Evolutionary conservation across 2,797 vertebrate species (phyloP), one percentile per base, ranked within the genome.

Genomic region (Crypturellus tataupa): DNA sequence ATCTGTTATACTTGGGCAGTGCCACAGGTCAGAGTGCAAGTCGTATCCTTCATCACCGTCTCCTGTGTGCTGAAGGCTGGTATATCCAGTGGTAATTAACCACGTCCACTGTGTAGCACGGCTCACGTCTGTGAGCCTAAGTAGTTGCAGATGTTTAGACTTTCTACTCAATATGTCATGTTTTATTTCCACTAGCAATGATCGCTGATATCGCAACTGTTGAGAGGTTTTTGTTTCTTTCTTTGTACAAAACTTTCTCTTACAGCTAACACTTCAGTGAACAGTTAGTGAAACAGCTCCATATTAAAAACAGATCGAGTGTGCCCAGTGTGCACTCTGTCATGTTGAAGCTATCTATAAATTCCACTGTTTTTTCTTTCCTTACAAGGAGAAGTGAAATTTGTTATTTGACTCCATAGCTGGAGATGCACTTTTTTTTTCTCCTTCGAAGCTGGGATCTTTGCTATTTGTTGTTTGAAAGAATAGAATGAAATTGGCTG

Each of bases 71-170:
- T 86, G 62, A 65, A 42, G 79, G 73, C 49, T 69, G 7, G 21
- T 40, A 9, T 70, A 18, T 87, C 12, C 5, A 2, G 15, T 10
- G 3, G 1, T 75, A 75, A 62, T 94, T 67, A 73, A 89, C 64
- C 85, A 63, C 89, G 73, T 84, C 79, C 76, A 58, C 47, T n/a
- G 77, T 78, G n/a, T 27, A 70, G 85, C 87, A 79, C 27, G 4
- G 44, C 70, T 85, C 60, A 39, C 14, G 6, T 63, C 85, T 91
- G 73, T 84, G 79, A 25, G 4, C 59, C 1, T 80, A 68, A 93
- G 39, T 94, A 63, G 18, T 85, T 89, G 62, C 89, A 92, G 94
- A 72, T 93, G 93, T 94, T 67, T 12, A 27, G 82, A 67, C 60
- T 39, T 90, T 64, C 64, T 79, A 1, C 42, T 67, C 21, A 59